Base-by-base conservation (phyloP, 2,113 vertebrate species). In the Macrotus californicus region DNA sequence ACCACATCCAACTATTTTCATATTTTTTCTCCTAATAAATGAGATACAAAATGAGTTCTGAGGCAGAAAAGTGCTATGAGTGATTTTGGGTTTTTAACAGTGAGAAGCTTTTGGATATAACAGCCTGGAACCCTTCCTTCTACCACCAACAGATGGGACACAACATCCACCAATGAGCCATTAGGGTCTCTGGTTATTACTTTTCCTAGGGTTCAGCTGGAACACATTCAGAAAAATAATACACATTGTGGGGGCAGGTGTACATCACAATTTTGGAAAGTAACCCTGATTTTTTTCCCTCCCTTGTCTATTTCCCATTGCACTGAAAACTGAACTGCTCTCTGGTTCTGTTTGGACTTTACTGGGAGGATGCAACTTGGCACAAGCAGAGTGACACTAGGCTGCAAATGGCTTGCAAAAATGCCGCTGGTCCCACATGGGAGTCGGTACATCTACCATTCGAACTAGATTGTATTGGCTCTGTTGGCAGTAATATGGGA, bases 71-170 rank as follows among this genome's bases (percentile, higher is more conserved):
- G 82, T 95, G 46, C 64, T 92, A 67, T 1, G n/a, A 85, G 81
- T 41, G 48, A 52, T 87, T 84, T 73, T 22, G 69, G 18, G 29
- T 75, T 72, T 91, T 94, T 41, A 92, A 86, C 43, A 70, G 34
- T 26, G 77, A 80, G 79, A 89, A 76, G 83, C 24, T 88, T 96
- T 79, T 34, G 46, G 72, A 88, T 91, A 24, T 52, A 88, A 92
- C 43, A 84, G 75, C 83, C 93, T 81, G 59, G 56, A 91, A 24
- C 36, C 31, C 93, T 77, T 95, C 72, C 73, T 56, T 52, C 26
- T 81, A 87, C 79, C 70, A 61, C 88, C 86, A 94, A 94, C 96
- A 96, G 95, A 97, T 96, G 96, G 94, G 95, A 91, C 50, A 91
- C 84, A 84, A 90, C 89, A 89, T 46, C 83, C 89, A 96, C 89